Conservation (phyloP, 2,113 vertebrate species). For the Bubo bubo region DNA sequence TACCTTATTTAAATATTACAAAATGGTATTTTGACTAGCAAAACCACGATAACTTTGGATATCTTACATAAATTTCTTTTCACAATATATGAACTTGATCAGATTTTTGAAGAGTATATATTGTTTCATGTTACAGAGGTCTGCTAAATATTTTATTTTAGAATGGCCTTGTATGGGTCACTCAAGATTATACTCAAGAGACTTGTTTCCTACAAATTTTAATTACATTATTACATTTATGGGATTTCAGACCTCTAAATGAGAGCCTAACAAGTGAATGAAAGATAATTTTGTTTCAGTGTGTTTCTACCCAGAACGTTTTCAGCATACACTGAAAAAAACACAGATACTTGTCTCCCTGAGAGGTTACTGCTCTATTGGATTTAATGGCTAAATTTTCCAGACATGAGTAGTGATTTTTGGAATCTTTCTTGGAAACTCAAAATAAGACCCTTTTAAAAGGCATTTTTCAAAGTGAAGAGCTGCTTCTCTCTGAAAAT, state of each 20-base stretch:
- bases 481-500: neutral
- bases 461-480: neutral
- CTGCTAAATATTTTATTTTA: neutral
- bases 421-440: neutral
- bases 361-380: neutral
- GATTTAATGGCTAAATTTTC: neutral
- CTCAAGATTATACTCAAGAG: neutral
- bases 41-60: neutral
- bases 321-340: neutral
- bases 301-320: neutral
- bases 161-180: neutral
- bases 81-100: neutral
- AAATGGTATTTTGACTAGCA: neutral
- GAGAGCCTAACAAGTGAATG: neutral
- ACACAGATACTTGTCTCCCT: neutral
- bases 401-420: neutral
- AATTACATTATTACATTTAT: neutral
- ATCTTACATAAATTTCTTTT: neutral
- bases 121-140: neutral
- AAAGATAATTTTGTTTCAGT: neutral
- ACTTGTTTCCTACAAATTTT: neutral
- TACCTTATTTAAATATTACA: neutral
- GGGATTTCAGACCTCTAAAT: neutral
- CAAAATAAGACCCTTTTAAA: neutral
- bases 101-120: neutral